Percentiles rank a stretch among this genome's conserved stretches.
Conservation (phyloP, 2,113 vertebrate genomes). For the Melanostigma gelatinosum region DNA sequence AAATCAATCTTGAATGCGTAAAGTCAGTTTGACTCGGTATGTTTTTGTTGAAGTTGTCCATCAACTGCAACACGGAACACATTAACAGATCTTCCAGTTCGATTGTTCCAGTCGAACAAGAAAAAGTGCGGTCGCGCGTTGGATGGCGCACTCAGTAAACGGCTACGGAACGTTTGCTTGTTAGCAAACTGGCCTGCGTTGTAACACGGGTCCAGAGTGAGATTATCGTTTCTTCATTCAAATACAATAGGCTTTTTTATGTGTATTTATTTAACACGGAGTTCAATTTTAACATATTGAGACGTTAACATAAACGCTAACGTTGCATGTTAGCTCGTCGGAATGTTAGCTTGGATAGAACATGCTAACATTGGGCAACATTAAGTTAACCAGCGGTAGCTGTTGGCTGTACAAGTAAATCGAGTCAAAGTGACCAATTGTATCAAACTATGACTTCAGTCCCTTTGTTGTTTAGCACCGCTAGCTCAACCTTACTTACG, state of each 20-base stretch:
- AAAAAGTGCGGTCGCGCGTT: constrained; percentile 68
- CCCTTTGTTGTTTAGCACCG: background rate
- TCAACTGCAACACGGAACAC: constrained; percentile 14
- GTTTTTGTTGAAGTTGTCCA: background rate
- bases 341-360: constrained; percentile 29
- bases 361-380: constrained; percentile 41
- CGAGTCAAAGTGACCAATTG: background rate
- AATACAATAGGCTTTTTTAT: accelerated
- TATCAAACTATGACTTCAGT: background rate
- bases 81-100: background rate
- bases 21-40: accelerated
- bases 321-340: background rate
- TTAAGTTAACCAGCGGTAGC: background rate
- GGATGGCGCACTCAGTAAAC: constrained; percentile 66
- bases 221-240: accelerated
- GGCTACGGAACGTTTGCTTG: constrained; percentile 1
- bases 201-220: background rate
- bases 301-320: background rate
- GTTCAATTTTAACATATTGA: accelerated
- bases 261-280: accelerated
- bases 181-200: background rate
- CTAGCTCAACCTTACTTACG: background rate
- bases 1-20: accelerated
- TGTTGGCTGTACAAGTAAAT: background rate
- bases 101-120: constrained; percentile 65